A percentile compares a stretch with the other conserved stretches of the same genome.
Evolutionary conservation across 2,797 vertebrate species (phyloP).

Genomic region (Melanotaenia trifasciata): DNA sequence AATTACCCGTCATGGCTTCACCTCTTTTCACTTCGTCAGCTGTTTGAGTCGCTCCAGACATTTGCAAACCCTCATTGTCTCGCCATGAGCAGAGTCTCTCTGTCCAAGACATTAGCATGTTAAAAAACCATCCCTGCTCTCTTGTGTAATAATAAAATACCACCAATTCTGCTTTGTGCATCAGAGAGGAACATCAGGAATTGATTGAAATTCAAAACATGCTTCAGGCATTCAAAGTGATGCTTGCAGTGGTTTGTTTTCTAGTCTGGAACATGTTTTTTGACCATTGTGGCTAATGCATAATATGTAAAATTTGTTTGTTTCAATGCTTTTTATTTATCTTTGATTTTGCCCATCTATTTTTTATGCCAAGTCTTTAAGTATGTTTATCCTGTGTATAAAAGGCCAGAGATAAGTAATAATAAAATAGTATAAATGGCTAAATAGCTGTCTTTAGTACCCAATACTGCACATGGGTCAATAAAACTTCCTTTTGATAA

Average conservation of each 20-base stretch:
- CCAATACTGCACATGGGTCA: neutral
- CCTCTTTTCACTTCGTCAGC: conserved; percentile 54
- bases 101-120: conserved; percentile 25
- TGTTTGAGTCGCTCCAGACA: conserved; percentile 48
- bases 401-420: neutral
- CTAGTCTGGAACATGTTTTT: neutral
- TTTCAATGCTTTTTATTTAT: neutral
- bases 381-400: neutral
- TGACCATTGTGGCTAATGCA: neutral
- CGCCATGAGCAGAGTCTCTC: conserved; percentile 14
- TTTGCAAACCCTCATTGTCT: conserved; percentile 6
- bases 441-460: neutral
- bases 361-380: too few species aligned
- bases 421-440: too few species aligned
- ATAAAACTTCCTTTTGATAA: neutral
- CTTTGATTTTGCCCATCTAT: neutral
- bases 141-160: neutral
- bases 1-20: conserved; percentile 46
- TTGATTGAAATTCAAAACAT: neutral
- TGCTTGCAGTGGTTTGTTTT: neutral
- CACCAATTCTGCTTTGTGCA: conserved; percentile 7
- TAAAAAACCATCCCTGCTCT: conserved; percentile 25
- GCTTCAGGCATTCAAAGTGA: neutral
- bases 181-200: conserved; percentile 8
- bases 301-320: neutral